A percentile compares a stretch with the other conserved stretches of the same genome.
Evolutionary conservation across 1,140 invertebrate genomes (phyloP).

Genomic region (Helicoverpa zea): DNA sequence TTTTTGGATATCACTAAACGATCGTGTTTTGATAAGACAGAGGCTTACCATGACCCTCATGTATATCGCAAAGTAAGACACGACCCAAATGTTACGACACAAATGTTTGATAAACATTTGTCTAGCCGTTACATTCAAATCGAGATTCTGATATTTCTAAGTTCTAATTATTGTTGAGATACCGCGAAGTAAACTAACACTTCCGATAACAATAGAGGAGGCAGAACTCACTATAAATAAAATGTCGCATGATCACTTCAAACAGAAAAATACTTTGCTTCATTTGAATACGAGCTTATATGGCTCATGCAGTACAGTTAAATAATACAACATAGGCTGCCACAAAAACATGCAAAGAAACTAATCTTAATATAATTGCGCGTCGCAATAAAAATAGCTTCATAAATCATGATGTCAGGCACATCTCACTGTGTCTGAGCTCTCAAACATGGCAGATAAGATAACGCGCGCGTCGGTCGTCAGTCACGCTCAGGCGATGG

Average conservation of each 20-base stretch:
- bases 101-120: no score
- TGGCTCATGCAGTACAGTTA: neutral
- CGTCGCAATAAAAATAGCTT: constrained; percentile 74
- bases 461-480: constrained; percentile 61
- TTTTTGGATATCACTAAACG: no score
- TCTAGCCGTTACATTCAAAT: no score
- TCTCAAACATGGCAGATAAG: constrained; percentile 72
- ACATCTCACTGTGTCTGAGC: constrained; percentile 65
- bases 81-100: no score
- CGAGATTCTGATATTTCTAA: no score
- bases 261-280: neutral
- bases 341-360: constrained; percentile 24
- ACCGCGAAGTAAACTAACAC: neutral
- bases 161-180: no score
- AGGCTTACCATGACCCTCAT: no score
- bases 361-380: constrained; percentile 59
- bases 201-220: constrained; percentile 13
- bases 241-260: constrained; percentile 5
- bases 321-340: neutral
- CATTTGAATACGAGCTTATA: neutral
- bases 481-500: constrained; percentile 64
- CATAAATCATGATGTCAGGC: constrained; percentile 77
- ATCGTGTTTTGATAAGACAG: no score
- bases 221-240: constrained; percentile 11
- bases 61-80: no score